Evolutionary conservation across 2,888 invertebrate genomes (phyloP).

Genomic region (Thymelicus lineola): DNA sequence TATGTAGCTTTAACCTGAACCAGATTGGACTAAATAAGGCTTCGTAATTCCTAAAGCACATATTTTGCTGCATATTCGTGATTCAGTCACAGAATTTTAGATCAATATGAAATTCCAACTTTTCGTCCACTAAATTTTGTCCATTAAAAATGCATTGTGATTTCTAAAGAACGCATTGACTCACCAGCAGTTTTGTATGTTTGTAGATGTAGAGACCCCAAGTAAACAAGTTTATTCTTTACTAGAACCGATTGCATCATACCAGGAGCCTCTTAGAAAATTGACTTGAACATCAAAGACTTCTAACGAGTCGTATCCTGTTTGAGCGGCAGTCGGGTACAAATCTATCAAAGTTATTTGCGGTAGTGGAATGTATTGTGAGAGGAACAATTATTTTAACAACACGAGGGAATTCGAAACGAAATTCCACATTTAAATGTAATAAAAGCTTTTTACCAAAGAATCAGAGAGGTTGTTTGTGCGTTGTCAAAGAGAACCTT

Average conservation of each 20-base stretch:
- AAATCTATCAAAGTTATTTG: constrained; percentile 27
- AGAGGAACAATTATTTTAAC: constrained; percentile 20
- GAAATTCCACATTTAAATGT: constrained; percentile 1
- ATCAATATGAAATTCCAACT: too few species aligned
- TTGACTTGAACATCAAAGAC: constrained; percentile 19
- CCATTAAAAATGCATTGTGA: too few species aligned
- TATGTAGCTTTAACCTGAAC: too few species aligned
- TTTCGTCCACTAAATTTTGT: too few species aligned
- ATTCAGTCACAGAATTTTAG: too few species aligned
- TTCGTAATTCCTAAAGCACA: too few species aligned
- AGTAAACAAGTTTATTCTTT: background rate
- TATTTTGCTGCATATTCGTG: too few species aligned
- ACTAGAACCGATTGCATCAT: background rate
- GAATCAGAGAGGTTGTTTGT: background rate
- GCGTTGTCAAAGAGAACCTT: background rate
- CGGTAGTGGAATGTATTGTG: constrained; percentile 26
- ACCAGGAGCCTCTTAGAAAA: background rate
- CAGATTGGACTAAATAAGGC: too few species aligned
- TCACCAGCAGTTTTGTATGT: too few species aligned
- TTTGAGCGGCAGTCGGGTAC: constrained; percentile 14
- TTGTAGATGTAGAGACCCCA: background rate
- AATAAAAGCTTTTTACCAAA: background rate
- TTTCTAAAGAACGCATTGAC: too few species aligned
- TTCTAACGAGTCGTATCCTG: constrained; percentile 23
- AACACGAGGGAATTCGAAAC: constrained; percentile 1